A percentile compares a stretch with the other conserved stretches of the same genome.
Conservation (phyloP, 2,113 vertebrate species). For the Henicopernis longicauda region DNA sequence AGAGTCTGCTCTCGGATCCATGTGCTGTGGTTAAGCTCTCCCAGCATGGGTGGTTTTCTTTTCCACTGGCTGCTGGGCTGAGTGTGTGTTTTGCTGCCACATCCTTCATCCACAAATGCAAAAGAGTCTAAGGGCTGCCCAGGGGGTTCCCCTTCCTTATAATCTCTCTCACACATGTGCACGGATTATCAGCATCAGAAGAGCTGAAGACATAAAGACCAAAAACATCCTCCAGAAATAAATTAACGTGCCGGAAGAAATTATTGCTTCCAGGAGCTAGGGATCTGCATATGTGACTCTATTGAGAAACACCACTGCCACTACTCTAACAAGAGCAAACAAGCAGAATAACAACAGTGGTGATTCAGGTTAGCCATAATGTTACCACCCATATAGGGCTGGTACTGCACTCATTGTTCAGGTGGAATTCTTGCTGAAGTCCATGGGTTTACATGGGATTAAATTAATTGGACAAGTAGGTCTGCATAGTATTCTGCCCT, state of each 20-base stretch:
- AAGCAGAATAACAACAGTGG: background rate
- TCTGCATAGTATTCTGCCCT: background rate
- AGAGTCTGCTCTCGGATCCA: background rate
- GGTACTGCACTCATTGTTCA: background rate
- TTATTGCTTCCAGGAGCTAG: background rate
- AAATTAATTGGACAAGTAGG: background rate
- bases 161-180: slow-evolving; percentile 9
- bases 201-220: background rate
- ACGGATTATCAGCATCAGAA: slow-evolving; percentile 7
- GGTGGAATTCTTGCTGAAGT: background rate
- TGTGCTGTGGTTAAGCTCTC: background rate
- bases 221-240: background rate
- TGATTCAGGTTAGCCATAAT: background rate
- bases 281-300: background rate
- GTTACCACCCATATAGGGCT: background rate
- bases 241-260: slow-evolving; percentile 13
- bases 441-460: background rate
- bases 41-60: background rate
- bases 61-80: background rate
- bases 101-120: background rate
- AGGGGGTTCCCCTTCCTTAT: background rate
- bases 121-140: background rate
- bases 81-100: slow-evolving; percentile 22
- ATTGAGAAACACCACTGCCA: background rate
- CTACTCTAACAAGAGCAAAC: background rate